A percentile compares a stretch with the other conserved stretches of the same genome.
Evolutionary conservation across 2,888 invertebrate genomes (phyloP).

Genomic region (Augochlorella aurata): DNA sequence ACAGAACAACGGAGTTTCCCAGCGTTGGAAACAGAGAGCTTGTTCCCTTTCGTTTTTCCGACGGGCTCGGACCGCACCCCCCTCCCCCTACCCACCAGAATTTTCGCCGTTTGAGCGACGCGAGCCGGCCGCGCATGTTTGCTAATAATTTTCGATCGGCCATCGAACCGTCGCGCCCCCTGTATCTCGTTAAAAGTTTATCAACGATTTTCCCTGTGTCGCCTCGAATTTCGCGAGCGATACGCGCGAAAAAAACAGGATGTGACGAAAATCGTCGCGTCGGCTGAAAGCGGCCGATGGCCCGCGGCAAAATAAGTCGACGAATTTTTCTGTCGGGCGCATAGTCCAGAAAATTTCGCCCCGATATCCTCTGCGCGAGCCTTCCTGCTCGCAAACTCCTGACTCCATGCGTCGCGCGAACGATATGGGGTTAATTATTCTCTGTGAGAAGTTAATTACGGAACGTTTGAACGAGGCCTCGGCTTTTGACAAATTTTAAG

Average conservation of each 20-base stretch:
- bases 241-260: background rate
- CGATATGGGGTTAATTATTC: background rate
- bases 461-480: background rate
- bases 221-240: constrained; percentile 41
- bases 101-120: constrained; percentile 23
- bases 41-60: background rate
- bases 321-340: background rate
- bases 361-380: background rate
- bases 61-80: background rate
- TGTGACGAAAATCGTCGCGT: background rate
- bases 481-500: background rate
- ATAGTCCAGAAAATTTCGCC: background rate
- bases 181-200: constrained; percentile 61
- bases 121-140: constrained; percentile 17
- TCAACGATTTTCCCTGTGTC: constrained; percentile 50
- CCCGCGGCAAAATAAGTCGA: background rate
- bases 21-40: background rate
- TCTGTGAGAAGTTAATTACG: background rate
- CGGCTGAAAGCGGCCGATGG: background rate
- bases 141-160: constrained; percentile 49
- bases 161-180: constrained; percentile 6
- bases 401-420: background rate
- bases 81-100: background rate
- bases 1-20: background rate
- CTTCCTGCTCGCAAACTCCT: background rate